Conservation (phyloP, 2,113 vertebrate genomes). For the Aythya baeri region DNA sequence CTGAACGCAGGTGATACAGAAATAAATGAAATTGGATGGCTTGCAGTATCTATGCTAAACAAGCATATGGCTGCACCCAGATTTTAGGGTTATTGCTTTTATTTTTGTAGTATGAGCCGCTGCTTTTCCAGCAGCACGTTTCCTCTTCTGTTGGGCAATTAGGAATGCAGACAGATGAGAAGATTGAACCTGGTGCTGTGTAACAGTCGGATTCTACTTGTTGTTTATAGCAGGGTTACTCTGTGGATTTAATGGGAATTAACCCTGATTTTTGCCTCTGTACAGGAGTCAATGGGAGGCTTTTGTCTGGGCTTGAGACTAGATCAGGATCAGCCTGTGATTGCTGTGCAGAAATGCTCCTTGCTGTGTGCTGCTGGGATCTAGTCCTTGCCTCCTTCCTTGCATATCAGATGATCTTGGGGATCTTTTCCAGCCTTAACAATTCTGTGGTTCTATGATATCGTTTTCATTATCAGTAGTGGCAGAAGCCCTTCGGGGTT, state of each 20-base stretch:
- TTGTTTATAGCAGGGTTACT: background rate
- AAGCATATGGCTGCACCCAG: background rate
- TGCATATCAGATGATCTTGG: background rate
- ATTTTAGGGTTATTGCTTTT: background rate
- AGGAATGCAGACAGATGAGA: background rate
- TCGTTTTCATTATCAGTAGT: background rate
- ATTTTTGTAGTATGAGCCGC: background rate
- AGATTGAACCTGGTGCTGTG: background rate
- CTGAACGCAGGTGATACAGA: background rate
- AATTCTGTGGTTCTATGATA: no score
- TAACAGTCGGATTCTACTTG: background rate
- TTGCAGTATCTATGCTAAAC: background rate
- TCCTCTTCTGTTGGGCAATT: background rate
- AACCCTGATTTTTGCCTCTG: constrained; percentile 8
- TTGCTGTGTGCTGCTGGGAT: background rate
- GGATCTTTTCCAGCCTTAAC: no score
- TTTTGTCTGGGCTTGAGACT: background rate
- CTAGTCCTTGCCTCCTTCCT: background rate
- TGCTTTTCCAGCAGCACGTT: background rate
- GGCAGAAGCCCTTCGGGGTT: background rate
- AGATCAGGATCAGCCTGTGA: background rate
- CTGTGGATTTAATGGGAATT: constrained; percentile 28
- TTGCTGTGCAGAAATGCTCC: background rate
- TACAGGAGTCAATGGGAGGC: background rate
- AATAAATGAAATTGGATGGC: background rate